These are phyloP conservation scores for Unio pictorum DNA, from an alignment of 2,888 invertebrate species.

Conservation along the genomic window DNA sequence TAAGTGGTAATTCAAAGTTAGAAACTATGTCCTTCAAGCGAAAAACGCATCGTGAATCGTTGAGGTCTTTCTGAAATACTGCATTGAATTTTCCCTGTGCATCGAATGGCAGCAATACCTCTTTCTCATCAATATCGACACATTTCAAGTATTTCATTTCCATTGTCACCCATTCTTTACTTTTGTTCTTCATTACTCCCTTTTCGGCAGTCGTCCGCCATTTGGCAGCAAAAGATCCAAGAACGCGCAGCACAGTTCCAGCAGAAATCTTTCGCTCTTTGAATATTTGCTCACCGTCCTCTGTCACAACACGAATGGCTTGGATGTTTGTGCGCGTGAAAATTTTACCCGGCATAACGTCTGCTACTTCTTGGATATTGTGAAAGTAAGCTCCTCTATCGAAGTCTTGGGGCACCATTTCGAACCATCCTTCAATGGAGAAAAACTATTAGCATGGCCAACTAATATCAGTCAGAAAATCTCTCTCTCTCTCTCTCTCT, in stretches of 20 bases:
- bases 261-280: conserved; percentile 51
- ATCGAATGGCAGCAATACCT: conserved; percentile 51
- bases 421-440: conserved; percentile 57
- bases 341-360: conserved; percentile 52
- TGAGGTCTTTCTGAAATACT: conserved; percentile 51
- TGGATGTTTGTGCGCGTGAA: conserved; percentile 56
- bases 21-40: conserved; percentile 56
- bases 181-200: conserved; percentile 53
- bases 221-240: conserved; percentile 55
- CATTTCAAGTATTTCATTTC: conserved; percentile 61
- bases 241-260: conserved; percentile 48
- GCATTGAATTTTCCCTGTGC: conserved; percentile 57
- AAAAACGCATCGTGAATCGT: conserved; percentile 50
- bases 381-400: conserved; percentile 44
- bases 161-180: conserved; percentile 48
- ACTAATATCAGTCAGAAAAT: too few species aligned
- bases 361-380: conserved; percentile 53
- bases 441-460: not conserved
- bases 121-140: conserved; percentile 43
- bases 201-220: conserved; percentile 57
- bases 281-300: conserved; percentile 36
- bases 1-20: conserved; percentile 53
- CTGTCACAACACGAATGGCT: conserved; percentile 37
- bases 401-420: conserved; percentile 59
- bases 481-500: too few species aligned